A percentile compares a stretch with the other conserved stretches of the same genome.
Conservation (phyloP, 1,140 invertebrate species). For the Eupristina koningsbergeri region DNA sequence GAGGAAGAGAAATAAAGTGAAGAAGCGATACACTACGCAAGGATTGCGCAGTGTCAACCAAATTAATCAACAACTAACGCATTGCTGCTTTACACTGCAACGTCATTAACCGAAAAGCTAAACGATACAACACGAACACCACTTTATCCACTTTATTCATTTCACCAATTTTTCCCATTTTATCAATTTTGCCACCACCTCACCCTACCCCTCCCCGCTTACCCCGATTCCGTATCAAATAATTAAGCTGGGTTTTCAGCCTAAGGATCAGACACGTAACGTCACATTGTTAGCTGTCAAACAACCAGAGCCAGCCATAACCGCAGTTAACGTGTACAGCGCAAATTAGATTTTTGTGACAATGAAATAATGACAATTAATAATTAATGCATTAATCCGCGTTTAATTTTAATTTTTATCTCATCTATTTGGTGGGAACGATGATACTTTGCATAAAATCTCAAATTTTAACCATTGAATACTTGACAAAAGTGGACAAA, state of each 20-base stretch:
- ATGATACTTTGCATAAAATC: background rate
- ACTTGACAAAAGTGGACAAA: background rate
- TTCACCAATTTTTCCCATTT: no score
- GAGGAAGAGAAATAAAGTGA: background rate
- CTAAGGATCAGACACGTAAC: background rate
- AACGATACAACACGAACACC: slow-evolving; percentile 5
- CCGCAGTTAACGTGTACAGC: slow-evolving; percentile 14
- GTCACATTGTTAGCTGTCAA: no score
- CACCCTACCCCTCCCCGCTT: no score
- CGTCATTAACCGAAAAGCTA: slow-evolving; percentile 15
- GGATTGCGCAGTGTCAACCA: slow-evolving; percentile 19
- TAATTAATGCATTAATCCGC: slow-evolving; percentile 29
- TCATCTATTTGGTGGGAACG: background rate
- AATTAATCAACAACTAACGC: slow-evolving; percentile 27
- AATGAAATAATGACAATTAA: slow-evolving; percentile 27
- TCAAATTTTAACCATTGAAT: background rate
- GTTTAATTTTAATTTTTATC: slow-evolving; percentile 2
- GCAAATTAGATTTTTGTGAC: slow-evolving; percentile 21
- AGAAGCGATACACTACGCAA: background rate
- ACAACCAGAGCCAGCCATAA: background rate
- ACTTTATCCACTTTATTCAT: no score
- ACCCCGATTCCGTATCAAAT: background rate
- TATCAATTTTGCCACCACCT: no score
- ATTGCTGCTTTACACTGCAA: slow-evolving; percentile 28
- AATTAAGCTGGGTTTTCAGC: background rate